A percentile compares a stretch with the other conserved stretches of the same genome.
These are phyloP conservation scores for Theonella swinhoei DNA, from an alignment of 37 sponge, comb jelly and placozoan genomes.

Conservation along the genomic window DNA sequence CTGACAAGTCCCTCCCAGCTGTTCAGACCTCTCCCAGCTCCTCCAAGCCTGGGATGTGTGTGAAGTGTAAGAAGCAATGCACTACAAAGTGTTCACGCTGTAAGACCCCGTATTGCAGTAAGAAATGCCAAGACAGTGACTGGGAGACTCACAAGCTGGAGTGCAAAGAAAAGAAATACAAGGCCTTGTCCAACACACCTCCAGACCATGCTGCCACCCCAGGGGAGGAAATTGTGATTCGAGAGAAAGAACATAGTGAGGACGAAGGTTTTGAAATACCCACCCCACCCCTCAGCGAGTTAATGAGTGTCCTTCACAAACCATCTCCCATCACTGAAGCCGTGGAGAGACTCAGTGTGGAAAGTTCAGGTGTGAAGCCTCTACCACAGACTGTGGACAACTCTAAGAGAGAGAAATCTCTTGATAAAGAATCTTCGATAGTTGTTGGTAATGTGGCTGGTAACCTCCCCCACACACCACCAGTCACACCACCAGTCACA, in stretches of 20 bases:
- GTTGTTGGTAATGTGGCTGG: background rate
- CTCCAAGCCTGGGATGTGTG: background rate
- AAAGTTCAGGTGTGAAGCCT: background rate
- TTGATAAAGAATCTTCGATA: too few relatives aligned
- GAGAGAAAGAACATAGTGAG: constrained; percentile 28
- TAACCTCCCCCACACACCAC: background rate
- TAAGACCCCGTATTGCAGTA: constrained; percentile 65
- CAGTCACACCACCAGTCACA: background rate
- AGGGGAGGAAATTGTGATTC: background rate
- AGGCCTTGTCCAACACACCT: too few relatives aligned
- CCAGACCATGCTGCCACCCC: too few relatives aligned
- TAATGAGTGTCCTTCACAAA: background rate
- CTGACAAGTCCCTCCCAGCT: background rate
- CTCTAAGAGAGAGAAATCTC: too few relatives aligned
- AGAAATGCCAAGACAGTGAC: constrained; percentile 53
- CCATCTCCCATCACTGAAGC: background rate
- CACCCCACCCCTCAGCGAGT: constrained; percentile 1
- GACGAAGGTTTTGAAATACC: constrained; percentile 60
- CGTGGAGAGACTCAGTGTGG: background rate
- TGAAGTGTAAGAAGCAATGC: constrained; percentile 37
- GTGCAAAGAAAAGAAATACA: constrained; percentile 25
- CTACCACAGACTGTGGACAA: background rate
- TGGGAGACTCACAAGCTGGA: constrained; percentile 57
- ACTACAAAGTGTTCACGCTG: constrained; percentile 44
- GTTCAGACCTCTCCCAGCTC: background rate